Evolutionary conservation across 1,140 invertebrate species (phyloP).

Genomic region (Drosophila chauvacae): DNA sequence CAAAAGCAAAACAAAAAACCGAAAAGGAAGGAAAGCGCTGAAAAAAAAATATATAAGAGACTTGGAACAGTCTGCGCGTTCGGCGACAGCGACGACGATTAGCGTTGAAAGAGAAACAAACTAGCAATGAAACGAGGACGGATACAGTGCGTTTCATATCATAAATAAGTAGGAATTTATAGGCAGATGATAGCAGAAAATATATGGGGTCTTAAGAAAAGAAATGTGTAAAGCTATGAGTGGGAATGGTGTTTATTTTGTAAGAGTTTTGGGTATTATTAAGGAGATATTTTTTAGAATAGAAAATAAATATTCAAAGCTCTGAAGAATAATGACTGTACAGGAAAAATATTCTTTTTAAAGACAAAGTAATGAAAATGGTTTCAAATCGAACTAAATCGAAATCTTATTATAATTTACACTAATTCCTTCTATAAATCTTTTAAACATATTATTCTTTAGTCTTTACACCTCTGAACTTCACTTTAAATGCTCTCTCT

Average conservation of each 20-base stretch:
- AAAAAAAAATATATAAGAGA: conserved; percentile 13
- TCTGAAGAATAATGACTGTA: background rate
- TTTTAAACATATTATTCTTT: background rate
- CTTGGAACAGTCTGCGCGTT: conserved; percentile 34
- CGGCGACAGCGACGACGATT: conserved; percentile 21
- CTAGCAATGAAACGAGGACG: conserved; percentile 9
- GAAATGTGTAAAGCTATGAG: background rate
- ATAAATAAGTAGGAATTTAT: background rate
- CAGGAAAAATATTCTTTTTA: background rate
- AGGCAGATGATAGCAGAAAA: background rate
- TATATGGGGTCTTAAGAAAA: background rate
- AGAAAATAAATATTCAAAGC: background rate
- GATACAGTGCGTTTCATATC: conserved; percentile 28
- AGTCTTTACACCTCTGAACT: background rate
- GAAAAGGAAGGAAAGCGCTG: conserved; percentile 26
- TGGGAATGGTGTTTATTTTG: no score
- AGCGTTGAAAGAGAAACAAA: conserved; percentile 34
- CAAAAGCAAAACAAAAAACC: conserved; percentile 31
- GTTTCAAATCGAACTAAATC: background rate
- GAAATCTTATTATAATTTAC: background rate
- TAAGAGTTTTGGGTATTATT: no score
- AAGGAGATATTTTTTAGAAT: background rate
- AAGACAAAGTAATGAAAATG: no score
- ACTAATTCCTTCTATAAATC: background rate
- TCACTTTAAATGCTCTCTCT: conserved; percentile 13